Base-by-base conservation (phyloP, 1,140 invertebrate species). In the Pogonognathellus flavescens region DNA sequence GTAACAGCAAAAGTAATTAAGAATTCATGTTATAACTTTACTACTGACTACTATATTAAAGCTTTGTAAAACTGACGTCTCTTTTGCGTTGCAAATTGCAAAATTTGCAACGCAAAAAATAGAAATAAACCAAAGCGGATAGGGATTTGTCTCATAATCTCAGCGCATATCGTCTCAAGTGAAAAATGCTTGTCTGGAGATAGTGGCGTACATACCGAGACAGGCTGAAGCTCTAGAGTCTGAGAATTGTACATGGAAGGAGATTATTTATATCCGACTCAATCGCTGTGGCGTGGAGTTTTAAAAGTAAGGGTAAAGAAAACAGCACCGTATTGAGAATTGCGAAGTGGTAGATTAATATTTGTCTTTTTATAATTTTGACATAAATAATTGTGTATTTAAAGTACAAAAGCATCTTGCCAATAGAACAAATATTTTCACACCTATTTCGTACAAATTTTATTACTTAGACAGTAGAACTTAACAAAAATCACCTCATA, bases 401-500 rank as follows among this genome's bases (percentile, higher is more conserved):
- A 70, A 25, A 70, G 62, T 70, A 70, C 62, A 70, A 70, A 70
- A 31, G 14, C 31, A 16, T 70, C 62, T 70, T 70, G 62, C 62
- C 62, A 70, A 70, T 70, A 70, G 62, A 25, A 70, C 22, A 70
- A 41, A 70, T 22, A 31, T 70, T 70, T 70, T 70, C 11, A 31
- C 18, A 70, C 18, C 62, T 22, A 70, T 70, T 70, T 41, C 25
- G 62, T 70, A 70, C 62, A 70, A 70, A 70, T 70, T 70, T 31
- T 70, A 70, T 31, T 70, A 41, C 31, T 1, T 41, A 70, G 9
- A 9, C 18, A 62, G 9, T 70, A 70, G 62, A 70, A 25, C 25
- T 70, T 70, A 41, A 60, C n/a, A 20, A 60, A 25, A 70, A 70
- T 70, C 22, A 7, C 13, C 53, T 41, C 31, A 41, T 41, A 41